Conservation (phyloP, 2,797 vertebrate species). For the Oophaga sylvatica region DNA sequence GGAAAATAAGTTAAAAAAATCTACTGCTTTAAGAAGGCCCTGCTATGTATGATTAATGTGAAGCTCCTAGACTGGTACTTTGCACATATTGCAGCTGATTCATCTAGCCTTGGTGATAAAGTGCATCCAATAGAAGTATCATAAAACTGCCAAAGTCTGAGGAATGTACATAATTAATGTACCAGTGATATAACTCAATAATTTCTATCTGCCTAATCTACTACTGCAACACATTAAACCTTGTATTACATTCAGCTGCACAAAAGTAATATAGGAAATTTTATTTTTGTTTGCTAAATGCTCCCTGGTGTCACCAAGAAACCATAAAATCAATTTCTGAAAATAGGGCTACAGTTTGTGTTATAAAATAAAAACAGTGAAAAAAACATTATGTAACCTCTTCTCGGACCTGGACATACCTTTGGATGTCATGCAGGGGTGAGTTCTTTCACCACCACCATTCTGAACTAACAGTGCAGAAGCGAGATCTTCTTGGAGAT, state of each 20-base stretch:
- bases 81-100: neutral
- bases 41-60: neutral
- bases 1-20: neutral
- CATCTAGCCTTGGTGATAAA: neutral
- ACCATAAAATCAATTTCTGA: neutral
- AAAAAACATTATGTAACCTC: neutral
- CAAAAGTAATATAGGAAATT: neutral
- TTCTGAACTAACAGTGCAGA: neutral
- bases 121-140: neutral
- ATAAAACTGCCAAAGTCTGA: slow-evolving; percentile 17
- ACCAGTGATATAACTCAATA: neutral
- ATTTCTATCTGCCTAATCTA: neutral
- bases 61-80: neutral
- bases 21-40: neutral
- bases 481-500: no score
- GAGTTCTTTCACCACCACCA: neutral
- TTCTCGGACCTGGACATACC: neutral
- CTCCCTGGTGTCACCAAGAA: neutral
- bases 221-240: neutral
- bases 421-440: neutral
- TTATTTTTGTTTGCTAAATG: neutral
- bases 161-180: slow-evolving; percentile 3
- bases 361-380: neutral
- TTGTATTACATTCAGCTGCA: neutral
- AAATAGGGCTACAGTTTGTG: neutral